Conservation (phyloP, 2,888 invertebrate genomes). For the Calameuta filiformis region DNA sequence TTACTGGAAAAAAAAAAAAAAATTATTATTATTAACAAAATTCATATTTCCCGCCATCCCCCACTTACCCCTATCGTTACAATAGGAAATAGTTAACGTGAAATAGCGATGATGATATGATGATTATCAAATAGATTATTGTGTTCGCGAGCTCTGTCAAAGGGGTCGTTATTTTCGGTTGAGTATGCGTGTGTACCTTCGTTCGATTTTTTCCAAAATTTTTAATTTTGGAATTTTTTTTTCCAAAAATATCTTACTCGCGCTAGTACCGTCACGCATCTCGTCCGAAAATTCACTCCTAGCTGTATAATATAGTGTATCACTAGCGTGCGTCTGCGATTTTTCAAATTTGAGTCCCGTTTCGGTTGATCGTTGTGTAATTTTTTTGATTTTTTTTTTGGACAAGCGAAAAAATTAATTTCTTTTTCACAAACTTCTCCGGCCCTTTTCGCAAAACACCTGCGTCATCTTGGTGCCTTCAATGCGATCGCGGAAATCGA, state of each 20-base stretch:
- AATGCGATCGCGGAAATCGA: background rate
- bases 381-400: no score
- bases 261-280: no score
- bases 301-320: slow-evolving; percentile 50
- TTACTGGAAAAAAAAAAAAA: slow-evolving; percentile 2
- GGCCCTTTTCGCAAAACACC: no score
- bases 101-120: slow-evolving; percentile 35
- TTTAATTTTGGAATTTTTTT: no score
- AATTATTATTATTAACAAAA: background rate
- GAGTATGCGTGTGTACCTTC: background rate
- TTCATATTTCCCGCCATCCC: slow-evolving; percentile 15
- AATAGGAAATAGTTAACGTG: slow-evolving; percentile 49
- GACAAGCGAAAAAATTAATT: no score
- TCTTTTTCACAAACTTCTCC: no score
- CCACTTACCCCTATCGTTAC: slow-evolving; percentile 27
- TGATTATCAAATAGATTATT: slow-evolving; percentile 54
- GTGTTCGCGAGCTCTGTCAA: slow-evolving; percentile 54
- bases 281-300: background rate
- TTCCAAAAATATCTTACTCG: no score
- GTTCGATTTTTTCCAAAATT: background rate
- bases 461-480: background rate
- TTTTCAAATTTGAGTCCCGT: background rate
- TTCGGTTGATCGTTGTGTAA: background rate
- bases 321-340: slow-evolving; percentile 25
- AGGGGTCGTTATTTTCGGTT: background rate